Conservation (phyloP, 2,113 vertebrate species). For the Montifringilla adamsi region DNA sequence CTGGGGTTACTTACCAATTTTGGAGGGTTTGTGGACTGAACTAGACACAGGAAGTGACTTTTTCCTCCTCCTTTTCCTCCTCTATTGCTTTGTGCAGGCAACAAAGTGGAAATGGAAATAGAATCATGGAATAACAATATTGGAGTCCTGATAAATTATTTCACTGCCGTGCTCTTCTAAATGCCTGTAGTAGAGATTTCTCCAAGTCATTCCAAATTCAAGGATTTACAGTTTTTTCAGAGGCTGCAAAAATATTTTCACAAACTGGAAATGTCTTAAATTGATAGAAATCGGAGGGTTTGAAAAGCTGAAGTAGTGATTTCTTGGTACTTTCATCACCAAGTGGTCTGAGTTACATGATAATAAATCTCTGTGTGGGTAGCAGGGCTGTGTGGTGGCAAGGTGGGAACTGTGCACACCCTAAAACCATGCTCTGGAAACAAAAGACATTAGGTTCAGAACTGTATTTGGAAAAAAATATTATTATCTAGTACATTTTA, state of each 20-base stretch:
- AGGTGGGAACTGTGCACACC: not conserved
- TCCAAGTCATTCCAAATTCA: not conserved
- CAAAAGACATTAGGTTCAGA: not conserved
- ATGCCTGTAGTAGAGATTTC: not conserved
- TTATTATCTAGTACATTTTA: not conserved
- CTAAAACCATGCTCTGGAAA: not conserved
- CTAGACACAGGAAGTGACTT: not conserved
- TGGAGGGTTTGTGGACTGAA: not conserved
- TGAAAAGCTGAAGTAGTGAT: not conserved
- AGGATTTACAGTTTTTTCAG: not conserved
- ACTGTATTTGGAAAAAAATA: not conserved
- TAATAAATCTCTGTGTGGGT: not conserved
- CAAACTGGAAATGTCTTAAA: not conserved
- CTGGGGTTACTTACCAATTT: accelerated
- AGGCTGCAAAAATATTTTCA: not conserved
- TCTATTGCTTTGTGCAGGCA: not conserved
- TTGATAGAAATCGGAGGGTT: not conserved
- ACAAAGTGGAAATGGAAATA: not conserved
- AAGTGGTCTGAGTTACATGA: not conserved
- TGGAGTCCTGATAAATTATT: not conserved
- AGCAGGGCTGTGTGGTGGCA: not conserved
- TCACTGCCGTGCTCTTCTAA: not conserved
- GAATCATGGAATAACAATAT: not conserved
- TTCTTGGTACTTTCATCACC: not conserved
- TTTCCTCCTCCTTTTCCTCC: not conserved